Base-by-base conservation (phyloP, 1,140 invertebrate species). In the Lepidurus couesii region DNA sequence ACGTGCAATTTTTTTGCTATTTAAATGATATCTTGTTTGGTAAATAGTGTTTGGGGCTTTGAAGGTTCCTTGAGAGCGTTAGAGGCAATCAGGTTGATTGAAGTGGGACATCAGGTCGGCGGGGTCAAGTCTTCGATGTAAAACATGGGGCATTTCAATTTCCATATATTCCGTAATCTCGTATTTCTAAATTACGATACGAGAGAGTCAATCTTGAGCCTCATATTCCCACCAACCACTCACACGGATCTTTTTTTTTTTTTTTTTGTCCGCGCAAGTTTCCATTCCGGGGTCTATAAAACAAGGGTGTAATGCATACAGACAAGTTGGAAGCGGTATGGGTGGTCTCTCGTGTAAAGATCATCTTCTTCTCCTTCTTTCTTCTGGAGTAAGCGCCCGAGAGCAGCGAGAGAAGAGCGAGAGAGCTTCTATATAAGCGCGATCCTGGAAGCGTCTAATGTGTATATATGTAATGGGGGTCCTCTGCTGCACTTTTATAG, bases 381-480 rank as follows among this genome's bases (percentile, higher is more conserved):
- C 21, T 13, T 21, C 13, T 9, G 53, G 6, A n/a, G 16, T 7
- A 3, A 13, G 13, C 53, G 53, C 4, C 16, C 9, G 53, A 65
- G 53, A 11, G 53, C 47, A n/a, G 9, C 26, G 26, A 34, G 34
- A 34, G 34, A 34, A 34, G 34, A 34, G 34, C 34, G 34, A 34
- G 34, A 34, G 34, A 34, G 34, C 34, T 34, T 34, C 34, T 34
- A 34, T 4, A 34, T 34, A 34, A 9, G 6, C 9, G 6, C 21
- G 53, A 16, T 16, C 7, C 53, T 65, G 53, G 53, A 65, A 65
- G 16, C 53, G 53, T 65, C 53, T 65, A 65, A 65, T 65, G 53
- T 65, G 53, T 65, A n/a, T 65, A 65, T 65, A 65, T 65, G n/a
- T 65, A 65, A 65, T 65, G 53, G 53, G 34, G 45, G 53, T 65